Conservation (phyloP, 2,113 vertebrate species). For the Hyperoodon ampullatus region DNA sequence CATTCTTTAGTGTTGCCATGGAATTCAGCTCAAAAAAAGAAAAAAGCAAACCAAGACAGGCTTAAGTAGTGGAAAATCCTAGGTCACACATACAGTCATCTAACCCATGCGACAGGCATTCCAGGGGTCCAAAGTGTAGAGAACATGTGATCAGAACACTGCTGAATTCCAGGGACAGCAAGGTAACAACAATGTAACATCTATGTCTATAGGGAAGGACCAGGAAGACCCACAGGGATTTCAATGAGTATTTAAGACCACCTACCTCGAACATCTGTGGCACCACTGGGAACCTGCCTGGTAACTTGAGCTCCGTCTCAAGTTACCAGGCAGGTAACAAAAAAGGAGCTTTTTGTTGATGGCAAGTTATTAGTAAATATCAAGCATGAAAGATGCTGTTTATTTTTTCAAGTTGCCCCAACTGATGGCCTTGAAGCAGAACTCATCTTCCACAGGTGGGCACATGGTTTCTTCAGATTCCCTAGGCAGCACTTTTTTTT, state of each 20-base stretch:
- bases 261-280: background rate
- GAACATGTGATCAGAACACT: background rate
- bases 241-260: background rate
- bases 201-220: background rate
- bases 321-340: no score
- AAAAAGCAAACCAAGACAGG: background rate
- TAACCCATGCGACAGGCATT: accelerated
- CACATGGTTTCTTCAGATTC: background rate
- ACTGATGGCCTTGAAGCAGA: background rate
- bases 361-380: background rate
- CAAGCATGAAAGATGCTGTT: background rate
- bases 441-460: background rate
- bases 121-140: background rate
- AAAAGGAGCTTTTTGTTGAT: background rate
- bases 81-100: background rate
- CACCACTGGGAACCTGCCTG: background rate
- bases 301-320: background rate
- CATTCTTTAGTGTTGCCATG: constrained; percentile 39
- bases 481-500: background rate
- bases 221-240: background rate
- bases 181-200: background rate
- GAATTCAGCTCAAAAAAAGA: constrained; percentile 18
- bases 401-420: background rate
- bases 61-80: background rate
- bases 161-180: background rate